These are phyloP conservation scores for Stegastes partitus DNA, from an alignment of 2,113 vertebrate genomes.

Conservation along the genomic window DNA sequence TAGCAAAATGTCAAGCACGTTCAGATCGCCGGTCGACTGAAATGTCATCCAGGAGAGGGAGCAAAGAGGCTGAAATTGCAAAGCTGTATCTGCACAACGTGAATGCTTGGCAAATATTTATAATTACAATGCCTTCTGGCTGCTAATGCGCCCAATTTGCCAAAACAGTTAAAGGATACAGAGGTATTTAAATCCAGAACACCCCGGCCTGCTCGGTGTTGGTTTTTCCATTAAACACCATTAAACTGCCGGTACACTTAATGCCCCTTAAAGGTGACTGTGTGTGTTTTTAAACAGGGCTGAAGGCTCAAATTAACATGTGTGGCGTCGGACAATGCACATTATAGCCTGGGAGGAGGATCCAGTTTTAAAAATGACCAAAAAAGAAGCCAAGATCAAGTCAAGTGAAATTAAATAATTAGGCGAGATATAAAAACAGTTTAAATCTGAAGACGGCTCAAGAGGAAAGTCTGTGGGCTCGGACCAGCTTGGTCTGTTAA, in stretches of 20 bases:
- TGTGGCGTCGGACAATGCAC: rapidly evolving
- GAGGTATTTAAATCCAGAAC: conserved; percentile 5
- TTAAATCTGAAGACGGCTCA: conserved; percentile 3
- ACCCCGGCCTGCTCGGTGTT: background rate
- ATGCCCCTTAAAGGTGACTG: conserved; percentile 1
- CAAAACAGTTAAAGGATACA: background rate
- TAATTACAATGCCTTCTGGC: conserved; percentile 1
- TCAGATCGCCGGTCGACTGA: conserved; percentile 37
- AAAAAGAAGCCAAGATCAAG: conserved; percentile 2
- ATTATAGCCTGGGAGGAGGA: background rate
- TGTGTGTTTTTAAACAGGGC: conserved; percentile 17
- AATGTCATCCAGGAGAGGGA: conserved; percentile 57
- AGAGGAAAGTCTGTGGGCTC: conserved; percentile 15
- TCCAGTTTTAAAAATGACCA: conserved; percentile 12
- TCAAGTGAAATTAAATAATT: background rate
- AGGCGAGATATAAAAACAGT: conserved; percentile 4
- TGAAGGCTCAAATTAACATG: conserved; percentile 2
- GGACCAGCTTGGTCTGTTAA: background rate
- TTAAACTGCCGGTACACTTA: conserved; percentile 12
- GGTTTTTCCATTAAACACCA: conserved; percentile 11
- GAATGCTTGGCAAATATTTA: conserved; percentile 22
- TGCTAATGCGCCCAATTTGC: conserved; percentile 17
- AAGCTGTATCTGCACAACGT: conserved; percentile 15
- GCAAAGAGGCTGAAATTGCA: conserved; percentile 21
- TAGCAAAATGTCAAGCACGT: conserved; percentile 72